Evolutionary conservation across 1,140 invertebrate species (phyloP), one percentile per base, ranked within the genome.

Genomic region (Apis dorsata): DNA sequence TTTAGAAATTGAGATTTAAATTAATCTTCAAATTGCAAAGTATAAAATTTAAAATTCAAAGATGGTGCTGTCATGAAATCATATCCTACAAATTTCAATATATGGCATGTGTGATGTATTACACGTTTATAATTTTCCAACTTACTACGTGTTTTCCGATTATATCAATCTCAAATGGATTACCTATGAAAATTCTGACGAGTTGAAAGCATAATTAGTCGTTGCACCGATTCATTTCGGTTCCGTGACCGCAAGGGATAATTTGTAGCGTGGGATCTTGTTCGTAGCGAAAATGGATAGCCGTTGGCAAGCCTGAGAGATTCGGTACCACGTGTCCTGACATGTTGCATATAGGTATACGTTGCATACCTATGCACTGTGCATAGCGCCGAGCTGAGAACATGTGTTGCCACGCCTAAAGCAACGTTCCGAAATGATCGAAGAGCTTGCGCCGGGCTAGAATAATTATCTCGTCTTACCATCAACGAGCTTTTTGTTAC

Each of bases 301-400:
- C 87, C 88, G 86, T 85, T 92, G 90, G 90, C 89, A 91, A 90
- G 79, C 84, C 85, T 86, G 85, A 88, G 90, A 87, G 91, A 90
- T 90, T 90, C 88, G 86, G 88, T 91, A 88, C 91, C 91, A 92
- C 90, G 91, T 93, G 91, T 92, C 85, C 87, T 91, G 89, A 92
- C 91, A 91, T 90, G 91, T 91, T 92, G 90, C 90, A 91, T 91
- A 91, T 91, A 91, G 90, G 91, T 92, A 91, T 91, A 91, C 90
- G 85, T 66, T 63, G 88, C 89, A 88, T 91, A 88, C 81, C 81
- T 88, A 90, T 82, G 79, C 87, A 79, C 83, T 82, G 87, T 84
- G 80, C 88, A 90, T 90, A 91, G 88, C 90, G 86, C 84, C 87
- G 90, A 89, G 87, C 89, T 84, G 87, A 82, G 87, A 91, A 91